These are phyloP conservation scores for Synanthedon andrenaeformis DNA, from an alignment of 2,888 invertebrate species.

Conservation along the genomic window DNA sequence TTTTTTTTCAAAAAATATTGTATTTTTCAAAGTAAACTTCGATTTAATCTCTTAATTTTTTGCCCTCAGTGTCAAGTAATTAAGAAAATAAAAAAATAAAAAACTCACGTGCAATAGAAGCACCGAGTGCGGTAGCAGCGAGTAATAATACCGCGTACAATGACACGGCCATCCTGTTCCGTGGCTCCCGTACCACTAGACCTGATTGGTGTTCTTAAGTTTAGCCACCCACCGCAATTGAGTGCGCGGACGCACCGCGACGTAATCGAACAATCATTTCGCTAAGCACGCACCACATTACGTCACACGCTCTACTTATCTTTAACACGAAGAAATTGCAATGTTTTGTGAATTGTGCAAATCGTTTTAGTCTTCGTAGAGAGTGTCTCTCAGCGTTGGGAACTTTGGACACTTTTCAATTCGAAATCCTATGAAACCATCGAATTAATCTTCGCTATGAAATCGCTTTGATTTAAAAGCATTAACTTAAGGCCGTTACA, in stretches of 20 bases:
- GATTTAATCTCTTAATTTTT: too few species aligned
- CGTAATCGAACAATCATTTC: background rate
- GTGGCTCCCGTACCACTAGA: constrained; percentile 51
- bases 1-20: too few species aligned
- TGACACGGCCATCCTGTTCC: constrained; percentile 48
- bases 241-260: constrained; percentile 24
- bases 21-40: too few species aligned
- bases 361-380: background rate
- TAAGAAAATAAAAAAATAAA: background rate
- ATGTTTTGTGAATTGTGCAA: background rate
- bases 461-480: too few species aligned
- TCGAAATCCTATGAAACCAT: constrained; percentile 22
- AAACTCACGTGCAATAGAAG: constrained; percentile 57
- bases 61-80: too few species aligned
- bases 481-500: too few species aligned
- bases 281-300: background rate
- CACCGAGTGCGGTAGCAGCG: constrained; percentile 52
- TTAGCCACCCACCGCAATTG: constrained; percentile 31
- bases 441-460: too few species aligned
- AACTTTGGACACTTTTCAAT: constrained; percentile 43
- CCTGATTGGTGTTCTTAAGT: constrained; percentile 50
- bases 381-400: constrained; percentile 13
- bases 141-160: constrained; percentile 47
- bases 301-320: background rate
- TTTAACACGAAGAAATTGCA: background rate